phyloP scores from a whole-genome alignment of 2,888 invertebrate species.

The Callyntrura sp. region DNA sequence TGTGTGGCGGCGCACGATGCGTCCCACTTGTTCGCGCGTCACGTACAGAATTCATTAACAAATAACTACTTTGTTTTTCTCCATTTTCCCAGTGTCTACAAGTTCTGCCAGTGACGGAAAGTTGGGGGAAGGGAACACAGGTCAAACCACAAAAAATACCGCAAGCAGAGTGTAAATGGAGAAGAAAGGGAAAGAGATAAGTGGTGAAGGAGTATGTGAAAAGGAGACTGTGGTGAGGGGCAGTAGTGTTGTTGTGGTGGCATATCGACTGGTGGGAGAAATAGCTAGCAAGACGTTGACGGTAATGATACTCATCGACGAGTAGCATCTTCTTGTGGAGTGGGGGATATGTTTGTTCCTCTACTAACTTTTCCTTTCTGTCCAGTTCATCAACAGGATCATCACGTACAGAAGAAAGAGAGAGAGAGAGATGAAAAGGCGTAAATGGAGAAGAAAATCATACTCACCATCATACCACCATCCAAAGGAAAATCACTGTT shows the following conservation, averaged over 20 bases:
- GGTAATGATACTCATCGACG: slow-evolving; percentile 13
- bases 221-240: neutral
- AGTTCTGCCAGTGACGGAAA: neutral
- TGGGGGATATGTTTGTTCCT: neutral
- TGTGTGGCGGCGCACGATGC: neutral
- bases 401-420: slow-evolving; percentile 7
- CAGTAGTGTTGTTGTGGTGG: neutral
- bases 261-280: too few species aligned
- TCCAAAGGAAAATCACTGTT: neutral
- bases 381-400: slow-evolving; percentile 29
- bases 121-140: neutral
- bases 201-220: neutral
- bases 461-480: neutral
- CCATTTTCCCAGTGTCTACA: neutral
- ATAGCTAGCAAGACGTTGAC: neutral
- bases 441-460: slow-evolving; percentile 44
- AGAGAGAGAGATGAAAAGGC: neutral
- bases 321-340: neutral
- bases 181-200: neutral
- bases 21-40: slow-evolving; percentile 21
- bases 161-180: neutral
- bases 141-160: slow-evolving; percentile 10
- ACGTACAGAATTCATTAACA: slow-evolving; percentile 55
- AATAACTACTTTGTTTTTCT: slow-evolving; percentile 26
- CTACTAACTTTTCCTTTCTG: neutral